Conservation (phyloP, 2,113 vertebrate species). For the human (Homo sapiens) region GRCh38 chr6:156705501-156706000, state of each 20-base stretch:
- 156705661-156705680: neutral
- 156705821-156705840: neutral
- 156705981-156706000: neutral
- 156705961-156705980: neutral
- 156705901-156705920: neutral
- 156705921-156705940: neutral
- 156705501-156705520: no score
- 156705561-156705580: neutral
- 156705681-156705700: neutral
- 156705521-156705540: no score
- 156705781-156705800: neutral
- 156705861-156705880: neutral
- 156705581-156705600: neutral
- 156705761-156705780: neutral
- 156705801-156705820: neutral
- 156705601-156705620: neutral
- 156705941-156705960: neutral
- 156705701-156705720: neutral
- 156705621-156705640: neutral
- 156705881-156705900: neutral
- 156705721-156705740: neutral
- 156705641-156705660: neutral
- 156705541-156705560: neutral
- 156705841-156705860: neutral
- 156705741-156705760: neutral